These are phyloP conservation scores for Trididemnum clinides DNA, from an alignment of 23 tunicate genomes.

Conservation along the genomic window DNA sequence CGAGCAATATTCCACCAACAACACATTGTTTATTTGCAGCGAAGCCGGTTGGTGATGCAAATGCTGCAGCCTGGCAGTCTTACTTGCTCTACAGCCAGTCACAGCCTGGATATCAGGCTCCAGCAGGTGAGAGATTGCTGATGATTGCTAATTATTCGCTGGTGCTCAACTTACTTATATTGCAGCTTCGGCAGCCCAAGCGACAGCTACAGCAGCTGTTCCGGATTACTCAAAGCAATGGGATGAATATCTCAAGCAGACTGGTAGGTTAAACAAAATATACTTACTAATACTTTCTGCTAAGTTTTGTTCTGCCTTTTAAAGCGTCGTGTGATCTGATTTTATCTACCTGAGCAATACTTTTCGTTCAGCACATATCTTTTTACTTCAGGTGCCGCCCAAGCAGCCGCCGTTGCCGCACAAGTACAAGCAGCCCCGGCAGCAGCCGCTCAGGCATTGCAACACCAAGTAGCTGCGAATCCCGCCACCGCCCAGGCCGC, in stretches of 20 bases:
- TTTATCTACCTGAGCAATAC: no score
- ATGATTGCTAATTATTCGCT: not conserved
- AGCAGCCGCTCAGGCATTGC: conserved; percentile 51
- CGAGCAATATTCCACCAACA: no score
- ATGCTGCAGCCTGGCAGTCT: conserved; percentile 62
- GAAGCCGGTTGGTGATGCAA: conserved; percentile 50
- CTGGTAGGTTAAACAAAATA: conserved; percentile 43
- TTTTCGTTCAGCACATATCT: no score
- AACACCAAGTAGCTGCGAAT: conserved; percentile 47
- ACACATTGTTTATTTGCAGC: conserved; percentile 28
- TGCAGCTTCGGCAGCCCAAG: conserved; percentile 38
- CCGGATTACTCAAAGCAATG: conserved; percentile 97
- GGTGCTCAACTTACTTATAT: not conserved
- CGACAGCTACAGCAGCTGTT: conserved; percentile 59
- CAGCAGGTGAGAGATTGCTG: conserved; percentile 21
- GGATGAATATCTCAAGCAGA: conserved; percentile 95
- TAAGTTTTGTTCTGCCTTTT: no score
- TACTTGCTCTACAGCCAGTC: conserved; percentile 32
- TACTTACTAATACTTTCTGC: no score
- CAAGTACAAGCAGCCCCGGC: conserved; percentile 28
- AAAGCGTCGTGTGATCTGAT: no score
- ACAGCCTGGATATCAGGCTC: not conserved
- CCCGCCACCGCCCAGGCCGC: conserved; percentile 62
- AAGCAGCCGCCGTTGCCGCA: conserved; percentile 31
- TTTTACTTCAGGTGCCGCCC: not conserved